These are phyloP conservation scores for Aptenodytes patagonicus DNA, from an alignment of 2,113 vertebrate species.

Conservation along the genomic window DNA sequence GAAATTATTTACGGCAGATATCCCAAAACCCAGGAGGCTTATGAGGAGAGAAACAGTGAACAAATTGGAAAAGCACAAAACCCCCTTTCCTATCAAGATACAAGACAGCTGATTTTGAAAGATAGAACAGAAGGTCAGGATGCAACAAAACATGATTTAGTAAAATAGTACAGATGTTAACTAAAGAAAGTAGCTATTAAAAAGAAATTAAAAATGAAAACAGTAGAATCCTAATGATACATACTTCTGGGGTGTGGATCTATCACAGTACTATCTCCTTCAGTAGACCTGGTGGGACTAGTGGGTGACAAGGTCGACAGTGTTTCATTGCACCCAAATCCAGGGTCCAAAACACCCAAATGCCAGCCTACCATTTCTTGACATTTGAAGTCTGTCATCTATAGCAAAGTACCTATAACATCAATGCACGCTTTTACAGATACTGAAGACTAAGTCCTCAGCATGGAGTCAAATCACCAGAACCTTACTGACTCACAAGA, in stretches of 20 bases:
- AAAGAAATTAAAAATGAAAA: background rate
- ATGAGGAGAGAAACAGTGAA: background rate
- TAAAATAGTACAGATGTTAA: background rate
- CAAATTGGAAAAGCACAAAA: background rate
- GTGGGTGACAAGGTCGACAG: background rate
- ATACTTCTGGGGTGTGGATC: background rate
- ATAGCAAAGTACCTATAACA: background rate
- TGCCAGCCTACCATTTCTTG: background rate
- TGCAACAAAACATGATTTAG: background rate
- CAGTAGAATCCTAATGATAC: background rate
- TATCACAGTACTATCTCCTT: background rate
- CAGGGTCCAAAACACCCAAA: background rate
- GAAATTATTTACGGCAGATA: background rate
- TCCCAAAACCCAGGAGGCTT: slow-evolving; percentile 2
- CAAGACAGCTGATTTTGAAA: background rate
- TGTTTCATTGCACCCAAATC: background rate
- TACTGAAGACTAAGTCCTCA: background rate
- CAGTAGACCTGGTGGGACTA: background rate
- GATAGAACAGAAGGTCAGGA: background rate
- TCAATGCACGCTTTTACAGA: background rate
- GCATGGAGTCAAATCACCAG: background rate
- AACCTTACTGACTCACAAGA: background rate
- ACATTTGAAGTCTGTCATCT: background rate
- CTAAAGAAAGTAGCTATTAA: background rate
- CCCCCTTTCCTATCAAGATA: rapidly evolving